Evolutionary conservation across 2,113 vertebrate genomes (phyloP).

Genomic region (Podarcis cretensis): DNA sequence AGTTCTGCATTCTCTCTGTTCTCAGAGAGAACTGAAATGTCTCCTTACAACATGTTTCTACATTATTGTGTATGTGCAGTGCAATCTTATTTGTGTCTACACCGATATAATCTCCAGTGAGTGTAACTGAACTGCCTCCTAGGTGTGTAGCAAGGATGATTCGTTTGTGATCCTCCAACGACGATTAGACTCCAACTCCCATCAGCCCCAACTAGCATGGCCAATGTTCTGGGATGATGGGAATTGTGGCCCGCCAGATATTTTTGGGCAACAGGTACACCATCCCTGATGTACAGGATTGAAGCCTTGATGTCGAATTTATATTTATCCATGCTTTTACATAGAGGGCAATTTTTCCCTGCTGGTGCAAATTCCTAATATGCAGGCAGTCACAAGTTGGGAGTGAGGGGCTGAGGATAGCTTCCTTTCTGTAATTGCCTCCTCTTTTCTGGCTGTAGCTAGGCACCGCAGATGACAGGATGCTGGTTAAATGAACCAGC

Average conservation of each 20-base stretch:
- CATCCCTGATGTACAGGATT: neutral
- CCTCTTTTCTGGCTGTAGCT: neutral
- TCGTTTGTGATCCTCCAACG: neutral
- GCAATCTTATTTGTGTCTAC: neutral
- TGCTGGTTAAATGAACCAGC: slow-evolving; percentile 16
- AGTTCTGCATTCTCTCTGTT: neutral
- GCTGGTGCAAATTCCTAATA: neutral
- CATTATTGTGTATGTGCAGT: neutral
- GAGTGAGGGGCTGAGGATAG: neutral
- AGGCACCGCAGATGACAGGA: neutral
- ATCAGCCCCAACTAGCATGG: neutral
- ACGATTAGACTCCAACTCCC: neutral
- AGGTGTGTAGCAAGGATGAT: neutral
- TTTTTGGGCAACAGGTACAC: neutral
- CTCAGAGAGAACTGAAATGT: neutral
- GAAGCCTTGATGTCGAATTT: neutral
- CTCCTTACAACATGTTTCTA: neutral
- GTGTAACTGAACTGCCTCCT: neutral
- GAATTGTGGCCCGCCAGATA: neutral
- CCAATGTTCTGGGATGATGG: neutral
- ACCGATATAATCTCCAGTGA: neutral
- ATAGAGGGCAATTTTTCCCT: neutral
- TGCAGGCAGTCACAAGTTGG: neutral
- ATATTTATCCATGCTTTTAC: neutral
- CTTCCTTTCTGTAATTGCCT: slow-evolving; percentile 10